A percentile compares a stretch with the other conserved stretches of the same genome.
Evolutionary conservation across 2,797 vertebrate species (phyloP).

Genomic region (Schizopygopsis pylzovi): DNA sequence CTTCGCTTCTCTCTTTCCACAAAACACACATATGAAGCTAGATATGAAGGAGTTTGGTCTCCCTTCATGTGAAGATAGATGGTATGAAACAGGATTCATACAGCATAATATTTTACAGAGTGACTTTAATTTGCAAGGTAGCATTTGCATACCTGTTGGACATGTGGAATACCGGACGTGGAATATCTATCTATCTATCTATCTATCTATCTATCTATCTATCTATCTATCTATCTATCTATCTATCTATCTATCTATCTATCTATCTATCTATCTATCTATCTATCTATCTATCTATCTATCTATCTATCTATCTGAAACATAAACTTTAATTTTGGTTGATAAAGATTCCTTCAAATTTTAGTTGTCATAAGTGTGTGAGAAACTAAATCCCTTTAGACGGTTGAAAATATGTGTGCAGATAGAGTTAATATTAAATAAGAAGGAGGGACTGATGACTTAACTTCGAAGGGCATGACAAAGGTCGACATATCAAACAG

Average conservation of each 20-base stretch:
- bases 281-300: background rate
- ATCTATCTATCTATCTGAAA: background rate
- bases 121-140: constrained; percentile 7
- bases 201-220: background rate
- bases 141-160: constrained; percentile 29
- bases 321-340: background rate
- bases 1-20: constrained; percentile 58
- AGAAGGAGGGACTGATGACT: constrained; percentile 43
- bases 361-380: background rate
- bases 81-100: background rate
- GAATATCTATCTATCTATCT: no score
- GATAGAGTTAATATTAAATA: constrained; percentile 51
- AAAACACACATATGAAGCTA: constrained; percentile 55
- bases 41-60: background rate
- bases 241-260: background rate
- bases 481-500: constrained; percentile 41
- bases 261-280: no score
- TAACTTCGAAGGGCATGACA: constrained; percentile 38
- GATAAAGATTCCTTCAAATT: background rate
- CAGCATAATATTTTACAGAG: constrained; percentile 3
- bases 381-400: background rate
- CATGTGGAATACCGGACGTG: background rate
- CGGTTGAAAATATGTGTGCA: constrained; percentile 1
- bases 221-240: background rate
- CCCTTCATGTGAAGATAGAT: background rate